Evolutionary conservation across 1,140 invertebrate genomes (phyloP).

Genomic region (Choristoneura fumiferana): DNA sequence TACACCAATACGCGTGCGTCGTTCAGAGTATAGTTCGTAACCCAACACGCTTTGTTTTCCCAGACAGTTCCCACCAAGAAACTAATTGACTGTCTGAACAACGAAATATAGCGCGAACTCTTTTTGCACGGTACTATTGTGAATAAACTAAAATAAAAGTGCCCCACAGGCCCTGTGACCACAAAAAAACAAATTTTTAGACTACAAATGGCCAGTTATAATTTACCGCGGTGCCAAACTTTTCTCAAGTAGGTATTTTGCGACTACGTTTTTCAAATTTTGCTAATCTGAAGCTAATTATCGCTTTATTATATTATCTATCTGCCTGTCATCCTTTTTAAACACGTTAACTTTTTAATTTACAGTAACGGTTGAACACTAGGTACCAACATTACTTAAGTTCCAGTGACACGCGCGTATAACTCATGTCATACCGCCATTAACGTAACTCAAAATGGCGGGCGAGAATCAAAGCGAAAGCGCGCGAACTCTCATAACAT

Average conservation of each 20-base stretch:
- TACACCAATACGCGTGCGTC: too few relatives aligned
- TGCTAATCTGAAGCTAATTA: too few relatives aligned
- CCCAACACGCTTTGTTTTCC: conserved; percentile 71
- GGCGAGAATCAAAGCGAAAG: conserved; percentile 75
- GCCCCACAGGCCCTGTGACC: too few relatives aligned
- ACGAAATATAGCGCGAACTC: conserved; percentile 67
- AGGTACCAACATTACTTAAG: conserved; percentile 70
- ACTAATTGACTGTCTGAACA: conserved; percentile 69
- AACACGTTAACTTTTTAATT: too few relatives aligned
- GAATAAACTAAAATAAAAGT: neutral
- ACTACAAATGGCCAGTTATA: too few relatives aligned
- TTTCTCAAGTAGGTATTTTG: too few relatives aligned
- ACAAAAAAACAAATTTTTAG: too few relatives aligned
- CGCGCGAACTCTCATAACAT: conserved; percentile 72
- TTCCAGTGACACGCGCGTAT: conserved; percentile 63
- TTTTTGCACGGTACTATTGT: conserved; percentile 40
- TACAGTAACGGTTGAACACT: conserved; percentile 51
- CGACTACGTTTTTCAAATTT: too few relatives aligned
- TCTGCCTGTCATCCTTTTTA: too few relatives aligned
- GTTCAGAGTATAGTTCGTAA: too few relatives aligned
- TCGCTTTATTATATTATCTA: too few relatives aligned
- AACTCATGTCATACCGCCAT: conserved; percentile 70
- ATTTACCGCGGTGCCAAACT: too few relatives aligned
- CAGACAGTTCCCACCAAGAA: conserved; percentile 72
- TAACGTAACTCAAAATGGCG: conserved; percentile 77